Conservation (phyloP, 2,113 vertebrate genomes). For the Corythornis madagascariensis region DNA sequence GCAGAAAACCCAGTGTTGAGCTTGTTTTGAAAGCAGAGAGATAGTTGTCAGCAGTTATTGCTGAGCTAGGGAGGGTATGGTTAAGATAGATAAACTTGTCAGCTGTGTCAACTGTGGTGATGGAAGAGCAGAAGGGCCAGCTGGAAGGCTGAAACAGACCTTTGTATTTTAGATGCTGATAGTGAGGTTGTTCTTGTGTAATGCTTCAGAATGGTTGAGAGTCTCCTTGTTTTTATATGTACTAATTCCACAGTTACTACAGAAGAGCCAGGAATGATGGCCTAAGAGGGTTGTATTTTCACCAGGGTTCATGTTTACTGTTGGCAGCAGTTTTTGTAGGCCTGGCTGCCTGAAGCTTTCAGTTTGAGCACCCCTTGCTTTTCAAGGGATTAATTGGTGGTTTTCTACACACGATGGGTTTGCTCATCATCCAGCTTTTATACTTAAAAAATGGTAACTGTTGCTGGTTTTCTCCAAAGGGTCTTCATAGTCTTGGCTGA, state of each 20-base stretch:
- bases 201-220: neutral
- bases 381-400: neutral
- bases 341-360: neutral
- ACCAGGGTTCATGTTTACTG: neutral
- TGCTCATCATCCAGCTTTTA: neutral
- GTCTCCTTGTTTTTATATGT: neutral
- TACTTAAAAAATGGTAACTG: neutral
- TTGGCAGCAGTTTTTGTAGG: neutral
- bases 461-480: neutral
- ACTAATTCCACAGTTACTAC: neutral
- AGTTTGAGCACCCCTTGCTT: neutral
- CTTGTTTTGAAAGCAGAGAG: slow-evolving; percentile 31
- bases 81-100: slow-evolving; percentile 36
- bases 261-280: neutral
- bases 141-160: neutral
- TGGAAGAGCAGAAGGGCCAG: slow-evolving; percentile 25
- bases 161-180: neutral
- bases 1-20: neutral
- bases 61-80: slow-evolving; percentile 13
- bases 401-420: neutral
- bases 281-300: neutral
- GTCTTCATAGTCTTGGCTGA: neutral
- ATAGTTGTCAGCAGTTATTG: slow-evolving; percentile 22
- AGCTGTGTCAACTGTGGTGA: neutral
- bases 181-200: slow-evolving; percentile 1